These are phyloP conservation scores for Drosophila erecta DNA, from an alignment of 1,140 invertebrate species.

Conservation along the genomic window DNA sequence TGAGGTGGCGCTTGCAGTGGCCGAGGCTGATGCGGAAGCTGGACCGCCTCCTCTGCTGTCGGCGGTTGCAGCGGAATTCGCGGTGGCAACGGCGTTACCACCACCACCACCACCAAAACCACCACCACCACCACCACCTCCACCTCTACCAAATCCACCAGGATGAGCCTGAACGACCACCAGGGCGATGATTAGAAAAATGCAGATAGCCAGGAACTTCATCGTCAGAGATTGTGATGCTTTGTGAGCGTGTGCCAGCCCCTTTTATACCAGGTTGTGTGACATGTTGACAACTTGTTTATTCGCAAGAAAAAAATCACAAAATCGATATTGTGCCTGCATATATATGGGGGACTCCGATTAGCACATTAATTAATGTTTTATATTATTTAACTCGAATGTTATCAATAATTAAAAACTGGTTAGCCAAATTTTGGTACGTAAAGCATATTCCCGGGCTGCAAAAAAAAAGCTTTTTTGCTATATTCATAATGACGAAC, in stretches of 20 bases:
- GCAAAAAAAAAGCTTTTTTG: background rate
- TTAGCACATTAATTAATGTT: conserved; percentile 51
- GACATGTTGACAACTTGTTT: conserved; percentile 22
- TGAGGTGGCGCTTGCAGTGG: conserved; percentile 31
- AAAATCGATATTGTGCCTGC: conserved; percentile 4
- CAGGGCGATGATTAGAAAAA: conserved; percentile 35
- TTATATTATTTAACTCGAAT: conserved; percentile 10
- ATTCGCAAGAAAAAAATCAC: background rate
- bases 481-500: background rate
- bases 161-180: conserved; percentile 29
- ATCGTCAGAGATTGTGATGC: conserved; percentile 36
- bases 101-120: background rate
- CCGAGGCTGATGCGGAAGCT: conserved; percentile 6
- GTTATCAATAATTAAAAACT: conserved; percentile 16
- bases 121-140: background rate
- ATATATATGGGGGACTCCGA: conserved; percentile 29
- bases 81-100: conserved; percentile 2
- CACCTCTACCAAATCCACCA: conserved; percentile 1
- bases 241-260: conserved; percentile 9
- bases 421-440: background rate
- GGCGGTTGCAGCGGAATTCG: background rate
- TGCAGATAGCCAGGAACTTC: conserved; percentile 44
- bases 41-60: background rate
- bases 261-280: conserved; percentile 42
- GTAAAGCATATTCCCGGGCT: conserved; percentile 25